Base-by-base conservation (phyloP, 2,888 invertebrate genomes). In the Leptothorax acervorum region DNA sequence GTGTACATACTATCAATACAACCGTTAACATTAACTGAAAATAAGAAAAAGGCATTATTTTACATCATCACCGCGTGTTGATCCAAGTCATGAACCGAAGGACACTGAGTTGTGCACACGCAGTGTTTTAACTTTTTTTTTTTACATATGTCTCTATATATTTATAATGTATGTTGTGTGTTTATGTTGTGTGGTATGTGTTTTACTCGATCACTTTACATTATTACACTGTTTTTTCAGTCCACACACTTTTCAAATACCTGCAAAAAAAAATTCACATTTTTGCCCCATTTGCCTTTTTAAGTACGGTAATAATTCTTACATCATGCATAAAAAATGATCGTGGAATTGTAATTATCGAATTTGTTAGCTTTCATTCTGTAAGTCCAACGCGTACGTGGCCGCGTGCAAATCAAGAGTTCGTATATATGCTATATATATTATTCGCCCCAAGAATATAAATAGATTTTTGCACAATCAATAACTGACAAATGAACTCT, bases 221-320 rank as follows among this genome's bases (percentile, higher is more conserved):
- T 92, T 92, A 90, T 92, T 92, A 92, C 92, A 92, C 91, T 91
- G 68, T 87, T 71, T 90, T 91, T 89, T 92, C 92, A 94, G 92
- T 94, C 92, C 91, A 92, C 93, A 93, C 91, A 88, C 92, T 92
- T 93, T 88, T 91, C 90, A 91, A 93, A 93, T 90, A 93, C 92
- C 93, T 94, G 90, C 23, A 92, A 92, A 82, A 81, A 71, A 88
- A 66, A 83, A 78, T 74, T 45, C 63, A 18, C 42, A 66, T 60
- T 62, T 66, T 65, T 63, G 35, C n/a, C 48, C 70, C 39, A 57
- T n/a, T 75, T 73, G 42, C 51, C 6, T 70, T 51, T 45, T 75
- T 57, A 68, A 68, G 3, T 18, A 51, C 8, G 1, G 4, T 42
- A 45, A 53, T n/a, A 23, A 45, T 31, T 1, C 12, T 53, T 18